Conservation (phyloP, 2,113 vertebrate genomes). For the Geococcyx californianus region DNA sequence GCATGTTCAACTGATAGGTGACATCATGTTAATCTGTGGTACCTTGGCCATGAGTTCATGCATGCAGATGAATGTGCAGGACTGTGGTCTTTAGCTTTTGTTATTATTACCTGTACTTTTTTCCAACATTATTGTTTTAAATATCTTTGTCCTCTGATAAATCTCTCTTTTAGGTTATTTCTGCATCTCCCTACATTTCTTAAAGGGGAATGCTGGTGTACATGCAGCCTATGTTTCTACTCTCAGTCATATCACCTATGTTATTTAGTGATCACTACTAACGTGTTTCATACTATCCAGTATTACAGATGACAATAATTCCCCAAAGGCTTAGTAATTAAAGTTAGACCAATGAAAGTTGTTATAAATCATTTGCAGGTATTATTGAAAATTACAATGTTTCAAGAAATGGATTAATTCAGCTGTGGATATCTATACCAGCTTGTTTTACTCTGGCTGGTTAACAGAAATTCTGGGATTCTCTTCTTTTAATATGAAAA, state of each 20-base stretch:
- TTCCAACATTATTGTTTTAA: neutral
- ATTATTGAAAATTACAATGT: neutral
- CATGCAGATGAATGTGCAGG: neutral
- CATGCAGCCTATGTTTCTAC: neutral
- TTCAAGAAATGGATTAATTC: neutral
- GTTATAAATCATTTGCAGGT: neutral
- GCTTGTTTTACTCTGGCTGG: neutral
- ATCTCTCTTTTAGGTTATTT: neutral
- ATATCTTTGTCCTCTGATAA: neutral
- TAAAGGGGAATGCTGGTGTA: neutral
- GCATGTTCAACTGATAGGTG: neutral
- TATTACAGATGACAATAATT: neutral
- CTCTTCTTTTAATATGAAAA: neutral
- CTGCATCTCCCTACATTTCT: neutral
- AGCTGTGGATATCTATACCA: neutral
- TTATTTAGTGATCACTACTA: neutral
- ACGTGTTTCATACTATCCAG: neutral
- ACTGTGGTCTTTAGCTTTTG: neutral
- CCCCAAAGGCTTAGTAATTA: neutral
- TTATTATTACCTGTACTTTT: neutral
- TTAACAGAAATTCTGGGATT: conserved; percentile 9
- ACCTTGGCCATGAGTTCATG: neutral
- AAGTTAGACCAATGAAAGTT: neutral
- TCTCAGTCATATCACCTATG: neutral
- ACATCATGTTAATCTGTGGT: neutral